These are phyloP conservation scores for Propithecus perrieri DNA, from an alignment of 2,797 vertebrate genomes.

Conservation along the genomic window DNA sequence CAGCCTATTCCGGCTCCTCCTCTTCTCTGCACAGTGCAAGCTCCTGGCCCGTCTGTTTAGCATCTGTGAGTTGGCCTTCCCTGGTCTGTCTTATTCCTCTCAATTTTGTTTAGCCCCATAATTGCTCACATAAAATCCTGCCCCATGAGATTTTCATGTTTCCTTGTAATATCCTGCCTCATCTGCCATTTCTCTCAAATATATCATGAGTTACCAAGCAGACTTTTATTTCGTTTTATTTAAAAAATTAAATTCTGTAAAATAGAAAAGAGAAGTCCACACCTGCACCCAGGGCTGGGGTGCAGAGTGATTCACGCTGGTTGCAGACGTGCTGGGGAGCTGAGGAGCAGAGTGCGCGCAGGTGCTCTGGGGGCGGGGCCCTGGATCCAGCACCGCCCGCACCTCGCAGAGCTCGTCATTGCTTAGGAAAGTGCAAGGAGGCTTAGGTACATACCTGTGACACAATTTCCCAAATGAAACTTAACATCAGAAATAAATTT, in stretches of 20 bases:
- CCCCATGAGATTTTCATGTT: neutral
- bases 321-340: too few species aligned
- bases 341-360: too few species aligned
- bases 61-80: accelerated
- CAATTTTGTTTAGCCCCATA: neutral
- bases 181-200: neutral
- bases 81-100: neutral
- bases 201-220: neutral
- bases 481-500: neutral
- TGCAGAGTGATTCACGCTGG: accelerated
- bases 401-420: neutral
- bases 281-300: accelerated
- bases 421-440: neutral
- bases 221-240: neutral
- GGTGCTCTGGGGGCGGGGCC: too few species aligned
- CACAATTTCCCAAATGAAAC: neutral
- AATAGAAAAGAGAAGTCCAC: accelerated
- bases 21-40: accelerated
- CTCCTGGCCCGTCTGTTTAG: too few species aligned
- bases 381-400: accelerated
- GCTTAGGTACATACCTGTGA: neutral
- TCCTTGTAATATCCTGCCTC: neutral
- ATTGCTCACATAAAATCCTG: neutral
- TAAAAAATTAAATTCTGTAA: neutral
- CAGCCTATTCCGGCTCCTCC: accelerated